Conservation (phyloP, 2,888 invertebrate species). For the Athripsodes cinereus region DNA sequence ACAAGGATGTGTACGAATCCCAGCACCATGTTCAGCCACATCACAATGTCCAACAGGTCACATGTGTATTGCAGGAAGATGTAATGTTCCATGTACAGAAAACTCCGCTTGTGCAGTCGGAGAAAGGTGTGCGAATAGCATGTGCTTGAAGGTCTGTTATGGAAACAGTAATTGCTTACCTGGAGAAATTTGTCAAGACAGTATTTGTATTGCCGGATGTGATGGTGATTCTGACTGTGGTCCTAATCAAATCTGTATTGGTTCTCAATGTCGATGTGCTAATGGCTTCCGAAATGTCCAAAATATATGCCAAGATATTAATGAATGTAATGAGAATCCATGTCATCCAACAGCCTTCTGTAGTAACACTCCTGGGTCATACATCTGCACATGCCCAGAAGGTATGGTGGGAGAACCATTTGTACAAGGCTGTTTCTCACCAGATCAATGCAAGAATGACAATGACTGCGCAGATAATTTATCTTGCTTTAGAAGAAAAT, state of each 20-base stretch:
- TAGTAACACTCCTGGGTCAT: constrained; percentile 74
- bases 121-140: constrained; percentile 72
- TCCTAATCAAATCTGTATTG: constrained; percentile 68
- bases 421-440: constrained; percentile 62
- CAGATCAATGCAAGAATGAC: constrained; percentile 70
- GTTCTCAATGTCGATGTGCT: constrained; percentile 69
- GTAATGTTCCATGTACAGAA: constrained; percentile 71
- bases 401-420: constrained; percentile 72
- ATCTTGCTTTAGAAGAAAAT: constrained; percentile 69
- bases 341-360: constrained; percentile 79
- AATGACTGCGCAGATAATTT: constrained; percentile 70
- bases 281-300: constrained; percentile 68
- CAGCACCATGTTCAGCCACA: constrained; percentile 60
- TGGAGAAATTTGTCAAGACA: constrained; percentile 80
- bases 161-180: constrained; percentile 85
- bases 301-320: constrained; percentile 72
- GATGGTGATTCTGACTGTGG: constrained; percentile 75
- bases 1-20: constrained; percentile 81
- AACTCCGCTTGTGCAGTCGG: constrained; percentile 73
- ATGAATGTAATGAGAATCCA: constrained; percentile 73
- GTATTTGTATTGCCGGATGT: constrained; percentile 79
- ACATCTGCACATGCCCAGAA: constrained; percentile 70
- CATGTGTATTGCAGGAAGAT: constrained; percentile 71
- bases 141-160: constrained; percentile 82
- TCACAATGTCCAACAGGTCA: constrained; percentile 71